These are phyloP conservation scores for Cherax destructor DNA, from an alignment of 1,140 invertebrate species.

Conservation along the genomic window DNA sequence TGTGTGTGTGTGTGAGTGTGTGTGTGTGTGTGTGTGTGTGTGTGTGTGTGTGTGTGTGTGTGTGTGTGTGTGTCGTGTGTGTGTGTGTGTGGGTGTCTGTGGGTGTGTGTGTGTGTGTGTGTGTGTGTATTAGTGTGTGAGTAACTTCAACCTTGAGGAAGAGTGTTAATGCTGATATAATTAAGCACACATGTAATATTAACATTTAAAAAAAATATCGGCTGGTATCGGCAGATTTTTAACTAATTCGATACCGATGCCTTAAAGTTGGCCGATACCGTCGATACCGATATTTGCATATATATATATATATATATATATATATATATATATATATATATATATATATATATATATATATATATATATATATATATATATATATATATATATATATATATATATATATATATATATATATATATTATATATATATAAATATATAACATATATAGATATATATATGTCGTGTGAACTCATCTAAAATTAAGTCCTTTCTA, in stretches of 20 bases:
- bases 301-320: conserved; percentile 36
- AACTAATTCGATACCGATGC: not conserved
- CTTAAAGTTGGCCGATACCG: not conserved
- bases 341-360: conserved; percentile 36
- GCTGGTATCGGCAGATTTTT: too few species aligned
- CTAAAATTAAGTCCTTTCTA: too few species aligned
- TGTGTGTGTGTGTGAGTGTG: conserved; percentile 8
- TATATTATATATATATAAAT: too few species aligned
- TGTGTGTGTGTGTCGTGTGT: too few species aligned
- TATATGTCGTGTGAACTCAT: too few species aligned
- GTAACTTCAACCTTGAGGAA: too few species aligned
- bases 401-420: conserved; percentile 24
- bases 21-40: too few species aligned
- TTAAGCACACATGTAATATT: not conserved
- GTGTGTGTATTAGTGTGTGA: too few species aligned
- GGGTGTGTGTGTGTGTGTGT: too few species aligned
- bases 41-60: too few species aligned
- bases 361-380: conserved; percentile 36
- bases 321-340: conserved; percentile 36
- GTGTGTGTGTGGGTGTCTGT: too few species aligned
- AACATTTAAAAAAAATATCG: not conserved
- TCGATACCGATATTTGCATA: not conserved
- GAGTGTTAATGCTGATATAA: not conserved
- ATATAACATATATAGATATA: too few species aligned
- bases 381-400: conserved; percentile 31